phyloP scores from a whole-genome alignment of 2,888 invertebrate genomes.

The Lomographa bimaculata region DNA sequence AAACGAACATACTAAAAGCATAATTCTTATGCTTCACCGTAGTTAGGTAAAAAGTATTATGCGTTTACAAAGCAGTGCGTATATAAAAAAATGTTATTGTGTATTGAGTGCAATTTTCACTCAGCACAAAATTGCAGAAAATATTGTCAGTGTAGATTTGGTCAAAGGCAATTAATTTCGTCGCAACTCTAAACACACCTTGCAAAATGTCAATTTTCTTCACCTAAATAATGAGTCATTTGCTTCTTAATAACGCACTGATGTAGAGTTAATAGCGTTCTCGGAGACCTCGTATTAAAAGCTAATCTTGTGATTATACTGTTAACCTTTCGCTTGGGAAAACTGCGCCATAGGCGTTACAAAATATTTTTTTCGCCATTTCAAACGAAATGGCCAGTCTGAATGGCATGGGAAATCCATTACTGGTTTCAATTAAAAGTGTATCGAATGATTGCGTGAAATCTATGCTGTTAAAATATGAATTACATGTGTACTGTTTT shows the following conservation, averaged over 20 bases:
- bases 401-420: constrained; percentile 45
- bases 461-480: too few relatives aligned
- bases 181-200: constrained; percentile 12
- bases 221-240: constrained; percentile 22
- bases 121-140: too few relatives aligned
- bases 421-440: constrained; percentile 17
- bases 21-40: too few relatives aligned
- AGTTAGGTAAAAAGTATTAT: too few relatives aligned
- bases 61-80: too few relatives aligned
- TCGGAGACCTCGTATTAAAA: constrained; percentile 42
- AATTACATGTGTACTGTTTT: too few relatives aligned
- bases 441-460: constrained; percentile 8
- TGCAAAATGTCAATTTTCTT: constrained; percentile 24
- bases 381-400: constrained; percentile 22
- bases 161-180: not conserved
- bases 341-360: constrained; percentile 46
- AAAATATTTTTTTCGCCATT: constrained; percentile 39
- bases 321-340: constrained; percentile 71
- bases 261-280: constrained; percentile 41
- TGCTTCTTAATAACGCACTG: constrained; percentile 41
- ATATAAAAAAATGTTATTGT: too few relatives aligned
- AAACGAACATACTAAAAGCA: too few relatives aligned
- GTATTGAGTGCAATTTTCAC: too few relatives aligned
- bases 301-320: constrained; percentile 51
- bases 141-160: not conserved